These are phyloP conservation scores for Hylaeus volcanicus DNA, from an alignment of 1,140 invertebrate species.

Conservation along the genomic window DNA sequence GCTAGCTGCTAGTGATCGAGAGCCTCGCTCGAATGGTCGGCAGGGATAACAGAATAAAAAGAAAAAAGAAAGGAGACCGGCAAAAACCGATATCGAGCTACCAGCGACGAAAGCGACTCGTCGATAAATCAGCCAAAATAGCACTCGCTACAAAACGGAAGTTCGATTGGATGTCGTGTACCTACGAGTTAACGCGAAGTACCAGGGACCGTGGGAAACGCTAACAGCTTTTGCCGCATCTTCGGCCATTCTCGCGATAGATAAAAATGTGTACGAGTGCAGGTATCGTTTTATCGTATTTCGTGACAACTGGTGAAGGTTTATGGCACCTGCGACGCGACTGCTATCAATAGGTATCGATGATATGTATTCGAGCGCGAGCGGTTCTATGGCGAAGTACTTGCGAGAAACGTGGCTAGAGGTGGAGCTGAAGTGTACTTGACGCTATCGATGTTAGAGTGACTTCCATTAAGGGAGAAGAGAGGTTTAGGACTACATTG, in stretches of 20 bases:
- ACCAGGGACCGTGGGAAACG: conserved; percentile 34
- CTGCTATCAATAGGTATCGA: no score
- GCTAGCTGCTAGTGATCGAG: conserved; percentile 57
- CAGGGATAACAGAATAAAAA: conserved; percentile 46
- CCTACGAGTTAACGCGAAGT: conserved; percentile 5
- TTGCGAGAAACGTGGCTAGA: no score
- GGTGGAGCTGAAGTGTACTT: no score
- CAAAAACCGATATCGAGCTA: conserved; percentile 58
- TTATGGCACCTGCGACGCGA: no score
- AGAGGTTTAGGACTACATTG: no score
- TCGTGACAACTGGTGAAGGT: no score
- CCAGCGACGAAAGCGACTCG: conserved; percentile 58
- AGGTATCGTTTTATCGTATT: no score
- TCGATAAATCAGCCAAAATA: conserved; percentile 67
- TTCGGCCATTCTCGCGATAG: neutral
- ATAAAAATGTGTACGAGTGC: no score
- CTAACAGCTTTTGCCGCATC: conserved; percentile 29
- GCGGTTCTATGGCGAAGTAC: no score
- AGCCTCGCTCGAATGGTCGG: conserved; percentile 41
- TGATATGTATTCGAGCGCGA: no score
- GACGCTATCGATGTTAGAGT: no score
- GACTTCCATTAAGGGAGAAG: no score
- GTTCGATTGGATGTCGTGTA: conserved; percentile 50
- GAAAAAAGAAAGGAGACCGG: conserved; percentile 8
- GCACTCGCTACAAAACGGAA: conserved; percentile 58